Evolutionary conservation across 2,888 invertebrate genomes (phyloP).

Genomic region (Thalpophila matura): DNA sequence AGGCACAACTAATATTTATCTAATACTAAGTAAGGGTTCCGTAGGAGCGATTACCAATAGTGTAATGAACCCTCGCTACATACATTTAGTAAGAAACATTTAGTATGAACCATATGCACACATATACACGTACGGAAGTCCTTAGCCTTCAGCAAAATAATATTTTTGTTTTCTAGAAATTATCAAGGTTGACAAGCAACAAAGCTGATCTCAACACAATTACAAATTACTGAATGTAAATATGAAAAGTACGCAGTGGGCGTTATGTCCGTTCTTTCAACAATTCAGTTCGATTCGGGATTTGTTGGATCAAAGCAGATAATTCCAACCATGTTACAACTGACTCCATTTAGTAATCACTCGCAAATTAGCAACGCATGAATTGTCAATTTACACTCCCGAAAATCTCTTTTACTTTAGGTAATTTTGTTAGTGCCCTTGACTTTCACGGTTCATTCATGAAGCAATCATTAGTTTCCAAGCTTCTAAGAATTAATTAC

Average conservation of each 20-base stretch:
- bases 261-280: conserved; percentile 4
- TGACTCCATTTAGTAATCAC: conserved; percentile 72
- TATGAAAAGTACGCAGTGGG: conserved; percentile 20
- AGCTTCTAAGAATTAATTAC: neutral
- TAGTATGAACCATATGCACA: neutral
- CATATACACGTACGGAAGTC: too few relatives aligned
- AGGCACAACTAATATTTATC: too few relatives aligned
- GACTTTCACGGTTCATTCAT: conserved; percentile 27
- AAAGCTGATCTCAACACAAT: neutral
- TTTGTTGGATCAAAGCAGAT: conserved; percentile 34
- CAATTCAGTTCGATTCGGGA: conserved; percentile 1
- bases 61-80: neutral
- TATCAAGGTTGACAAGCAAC: neutral
- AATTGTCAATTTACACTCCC: conserved; percentile 66
- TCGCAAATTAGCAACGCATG: conserved; percentile 76
- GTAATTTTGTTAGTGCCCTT: conserved; percentile 15
- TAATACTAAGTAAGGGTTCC: neutral
- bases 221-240: conserved; percentile 15
- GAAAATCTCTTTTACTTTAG: conserved; percentile 55
- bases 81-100: neutral
- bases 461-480: neutral
- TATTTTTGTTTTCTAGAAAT: neutral
- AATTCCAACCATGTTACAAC: conserved; percentile 57
- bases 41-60: neutral
- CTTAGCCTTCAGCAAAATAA: too few relatives aligned